Percentiles rank a stretch among this genome's conserved stretches.
These are phyloP conservation scores for Dufourea novaeangliae DNA, from an alignment of 1,140 invertebrate species.

Conservation along the genomic window DNA sequence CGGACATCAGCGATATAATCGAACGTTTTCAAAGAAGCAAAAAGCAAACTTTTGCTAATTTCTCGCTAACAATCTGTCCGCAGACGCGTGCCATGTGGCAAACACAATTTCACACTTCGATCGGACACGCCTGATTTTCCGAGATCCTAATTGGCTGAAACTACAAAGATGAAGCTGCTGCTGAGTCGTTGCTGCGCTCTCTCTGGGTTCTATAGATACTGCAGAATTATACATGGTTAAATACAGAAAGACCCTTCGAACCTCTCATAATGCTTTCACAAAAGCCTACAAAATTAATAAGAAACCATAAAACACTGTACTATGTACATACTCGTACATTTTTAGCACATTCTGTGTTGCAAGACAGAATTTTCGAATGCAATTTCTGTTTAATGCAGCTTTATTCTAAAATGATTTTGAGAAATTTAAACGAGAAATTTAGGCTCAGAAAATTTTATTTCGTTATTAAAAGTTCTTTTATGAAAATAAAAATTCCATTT, in stretches of 20 bases:
- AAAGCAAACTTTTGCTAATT: slow-evolving; percentile 16
- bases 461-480: too few relatives aligned
- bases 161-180: slow-evolving; percentile 45
- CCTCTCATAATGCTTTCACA: background rate
- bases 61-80: slow-evolving; percentile 57
- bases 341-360: background rate
- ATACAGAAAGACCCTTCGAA: background rate
- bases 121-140: slow-evolving; percentile 65
- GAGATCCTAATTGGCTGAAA: slow-evolving; percentile 58
- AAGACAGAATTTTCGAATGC: too few relatives aligned
- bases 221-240: background rate
- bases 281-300: background rate
- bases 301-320: background rate
- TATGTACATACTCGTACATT: background rate
- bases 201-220: slow-evolving; percentile 23
- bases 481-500: too few relatives aligned
- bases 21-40: background rate
- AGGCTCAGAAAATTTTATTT: too few relatives aligned
- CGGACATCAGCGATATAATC: background rate
- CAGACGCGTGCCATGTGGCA: slow-evolving; percentile 71
- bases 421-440: too few relatives aligned
- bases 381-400: too few relatives aligned
- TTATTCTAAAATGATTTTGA: too few relatives aligned
- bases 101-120: slow-evolving; percentile 69
- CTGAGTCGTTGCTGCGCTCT: slow-evolving; percentile 42